Evolutionary conservation across 2,797 vertebrate species (phyloP).

Genomic region (Columba guinea): DNA sequence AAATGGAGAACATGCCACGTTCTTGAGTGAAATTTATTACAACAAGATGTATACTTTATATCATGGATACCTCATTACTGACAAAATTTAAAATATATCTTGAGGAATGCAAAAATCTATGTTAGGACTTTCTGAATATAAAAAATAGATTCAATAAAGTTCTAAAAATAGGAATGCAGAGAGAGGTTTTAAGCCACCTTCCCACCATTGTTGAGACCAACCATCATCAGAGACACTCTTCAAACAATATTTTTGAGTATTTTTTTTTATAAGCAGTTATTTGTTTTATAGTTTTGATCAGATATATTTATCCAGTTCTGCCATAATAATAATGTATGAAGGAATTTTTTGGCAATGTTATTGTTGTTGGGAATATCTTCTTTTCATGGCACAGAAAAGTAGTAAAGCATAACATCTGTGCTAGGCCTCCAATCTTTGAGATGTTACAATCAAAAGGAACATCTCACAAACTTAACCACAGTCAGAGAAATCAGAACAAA

Average conservation of each 20-base stretch:
- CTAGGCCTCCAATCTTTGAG: not conserved
- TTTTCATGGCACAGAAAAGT: not conserved
- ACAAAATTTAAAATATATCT: not conserved
- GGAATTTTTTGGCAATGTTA: fast-evolving
- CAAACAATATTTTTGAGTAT: not conserved
- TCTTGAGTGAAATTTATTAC: not conserved
- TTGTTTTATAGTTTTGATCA: not conserved
- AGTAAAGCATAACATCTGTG: not conserved
- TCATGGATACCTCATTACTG: not conserved
- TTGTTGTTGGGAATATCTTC: not conserved
- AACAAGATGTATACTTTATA: not conserved
- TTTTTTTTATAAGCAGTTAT: not conserved
- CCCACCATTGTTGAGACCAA: not conserved
- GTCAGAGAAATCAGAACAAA: not conserved
- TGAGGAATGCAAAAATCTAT: not conserved
- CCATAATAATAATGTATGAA: not conserved
- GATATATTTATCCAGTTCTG: not conserved
- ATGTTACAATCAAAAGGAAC: not conserved
- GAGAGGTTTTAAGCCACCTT: not conserved
- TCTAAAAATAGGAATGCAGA: not conserved
- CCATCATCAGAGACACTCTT: fast-evolving
- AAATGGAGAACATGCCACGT: not conserved
- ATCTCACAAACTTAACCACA: not conserved
- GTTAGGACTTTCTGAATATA: not conserved
- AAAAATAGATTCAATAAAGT: not conserved